A percentile compares a stretch with the other conserved stretches of the same genome.
Conservation (phyloP, 2,797 vertebrate species). For the Catostomus latipinnis region DNA sequence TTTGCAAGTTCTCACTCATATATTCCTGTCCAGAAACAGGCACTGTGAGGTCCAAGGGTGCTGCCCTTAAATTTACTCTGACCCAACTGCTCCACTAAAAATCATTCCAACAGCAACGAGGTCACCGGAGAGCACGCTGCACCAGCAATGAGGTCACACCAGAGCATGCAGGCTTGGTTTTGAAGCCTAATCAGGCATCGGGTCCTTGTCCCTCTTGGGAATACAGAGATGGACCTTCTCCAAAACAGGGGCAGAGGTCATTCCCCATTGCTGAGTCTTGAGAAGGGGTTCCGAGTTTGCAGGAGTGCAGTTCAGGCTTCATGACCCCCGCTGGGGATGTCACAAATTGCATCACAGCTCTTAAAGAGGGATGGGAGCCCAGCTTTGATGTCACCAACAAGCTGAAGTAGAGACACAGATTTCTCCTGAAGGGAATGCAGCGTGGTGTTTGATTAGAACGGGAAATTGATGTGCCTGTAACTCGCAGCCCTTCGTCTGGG, state of each 20-base stretch:
- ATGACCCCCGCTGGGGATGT: background rate
- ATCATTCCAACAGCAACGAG: background rate
- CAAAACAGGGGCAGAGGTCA: conserved; percentile 12
- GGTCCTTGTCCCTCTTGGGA: background rate
- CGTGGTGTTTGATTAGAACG: conserved; percentile 10
- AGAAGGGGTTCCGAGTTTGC: background rate
- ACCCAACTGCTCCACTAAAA: background rate
- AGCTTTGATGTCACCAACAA: conserved; percentile 31
- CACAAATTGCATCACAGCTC: conserved; percentile 30
- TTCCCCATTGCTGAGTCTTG: background rate
- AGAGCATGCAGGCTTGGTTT: background rate
- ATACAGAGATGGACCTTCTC: conserved; percentile 13
- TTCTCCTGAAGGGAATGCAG: conserved; percentile 18
- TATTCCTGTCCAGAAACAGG: background rate
- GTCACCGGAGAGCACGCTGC: background rate
- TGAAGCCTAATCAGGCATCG: conserved; percentile 5
- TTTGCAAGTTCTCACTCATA: background rate
- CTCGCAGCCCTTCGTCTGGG: background rate
- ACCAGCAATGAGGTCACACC: background rate
- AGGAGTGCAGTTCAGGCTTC: background rate
- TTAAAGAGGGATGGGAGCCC: background rate
- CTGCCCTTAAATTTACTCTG: conserved; percentile 8
- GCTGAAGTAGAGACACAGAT: conserved; percentile 15
- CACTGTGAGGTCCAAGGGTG: background rate
- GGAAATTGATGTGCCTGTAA: conserved; percentile 19